Evolutionary conservation across 2,888 invertebrate genomes (phyloP).

Genomic region (Drosophila falleni): DNA sequence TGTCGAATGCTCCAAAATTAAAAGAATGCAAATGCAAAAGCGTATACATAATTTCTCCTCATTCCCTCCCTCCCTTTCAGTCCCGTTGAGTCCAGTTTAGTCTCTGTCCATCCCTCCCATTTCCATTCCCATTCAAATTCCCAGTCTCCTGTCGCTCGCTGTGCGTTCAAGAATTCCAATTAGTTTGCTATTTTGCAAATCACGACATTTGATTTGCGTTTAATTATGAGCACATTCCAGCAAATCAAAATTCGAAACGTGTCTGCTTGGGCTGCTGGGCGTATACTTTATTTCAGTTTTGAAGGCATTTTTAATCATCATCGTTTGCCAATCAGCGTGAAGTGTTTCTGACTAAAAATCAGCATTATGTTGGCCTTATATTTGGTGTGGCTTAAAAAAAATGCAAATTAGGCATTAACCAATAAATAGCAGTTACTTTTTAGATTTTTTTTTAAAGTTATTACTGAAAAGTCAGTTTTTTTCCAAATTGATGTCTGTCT

Average conservation of each 20-base stretch:
- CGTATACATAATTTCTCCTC: background rate
- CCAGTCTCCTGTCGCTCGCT: background rate
- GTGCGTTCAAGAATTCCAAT: constrained; percentile 62
- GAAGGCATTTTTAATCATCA: constrained; percentile 64
- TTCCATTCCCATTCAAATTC: no score
- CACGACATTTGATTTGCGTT: constrained; percentile 69
- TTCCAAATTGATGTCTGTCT: no score
- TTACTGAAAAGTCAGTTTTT: constrained; percentile 59
- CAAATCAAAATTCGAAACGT: constrained; percentile 59
- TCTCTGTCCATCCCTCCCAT: no score
- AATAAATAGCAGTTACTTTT: constrained; percentile 43
- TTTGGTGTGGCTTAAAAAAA: constrained; percentile 35
- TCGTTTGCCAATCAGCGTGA: constrained; percentile 65
- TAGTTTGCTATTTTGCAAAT: constrained; percentile 71
- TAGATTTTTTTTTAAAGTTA: constrained; percentile 54
- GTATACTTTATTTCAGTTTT: constrained; percentile 39
- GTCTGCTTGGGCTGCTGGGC: constrained; percentile 13
- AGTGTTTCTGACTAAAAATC: background rate
- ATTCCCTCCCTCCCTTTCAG: background rate
- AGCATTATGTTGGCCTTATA: background rate
- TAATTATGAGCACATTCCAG: constrained; percentile 72
- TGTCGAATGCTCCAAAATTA: constrained; percentile 39
- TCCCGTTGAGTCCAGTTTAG: background rate
- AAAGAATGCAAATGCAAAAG: constrained; percentile 8
- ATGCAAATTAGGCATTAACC: constrained; percentile 59